These are phyloP conservation scores for Neolamprologus fasciatus DNA, from an alignment of 2,113 vertebrate species.

Conservation along the genomic window DNA sequence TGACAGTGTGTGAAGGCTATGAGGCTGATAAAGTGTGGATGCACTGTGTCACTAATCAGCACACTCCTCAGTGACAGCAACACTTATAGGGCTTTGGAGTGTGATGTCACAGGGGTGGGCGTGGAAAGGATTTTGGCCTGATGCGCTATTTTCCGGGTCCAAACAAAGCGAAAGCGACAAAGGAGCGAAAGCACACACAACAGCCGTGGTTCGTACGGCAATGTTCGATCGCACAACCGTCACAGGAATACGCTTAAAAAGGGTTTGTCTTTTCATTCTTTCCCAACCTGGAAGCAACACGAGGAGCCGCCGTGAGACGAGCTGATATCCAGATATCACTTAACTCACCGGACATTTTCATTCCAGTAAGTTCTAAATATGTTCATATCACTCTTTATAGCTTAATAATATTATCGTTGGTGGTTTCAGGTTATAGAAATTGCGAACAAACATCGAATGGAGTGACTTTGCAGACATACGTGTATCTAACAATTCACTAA, in stretches of 20 bases:
- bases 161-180: neutral
- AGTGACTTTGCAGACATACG: neutral
- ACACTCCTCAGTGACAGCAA: neutral
- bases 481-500: accelerated
- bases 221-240: neutral
- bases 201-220: accelerated
- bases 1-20: neutral
- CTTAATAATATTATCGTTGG: neutral
- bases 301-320: neutral
- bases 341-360: accelerated
- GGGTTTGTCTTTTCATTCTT: neutral
- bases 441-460: neutral
- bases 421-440: accelerated
- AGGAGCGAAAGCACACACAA: neutral
- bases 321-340: neutral
- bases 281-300: accelerated
- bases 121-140: neutral
- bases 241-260: accelerated
- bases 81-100: neutral
- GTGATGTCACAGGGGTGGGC: accelerated
- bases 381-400: neutral
- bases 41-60: neutral
- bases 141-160: neutral
- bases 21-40: neutral
- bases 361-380: neutral